Evolutionary conservation across 2,113 vertebrate genomes (phyloP).

Genomic region (Hydrochoerus hydrochaeris): DNA sequence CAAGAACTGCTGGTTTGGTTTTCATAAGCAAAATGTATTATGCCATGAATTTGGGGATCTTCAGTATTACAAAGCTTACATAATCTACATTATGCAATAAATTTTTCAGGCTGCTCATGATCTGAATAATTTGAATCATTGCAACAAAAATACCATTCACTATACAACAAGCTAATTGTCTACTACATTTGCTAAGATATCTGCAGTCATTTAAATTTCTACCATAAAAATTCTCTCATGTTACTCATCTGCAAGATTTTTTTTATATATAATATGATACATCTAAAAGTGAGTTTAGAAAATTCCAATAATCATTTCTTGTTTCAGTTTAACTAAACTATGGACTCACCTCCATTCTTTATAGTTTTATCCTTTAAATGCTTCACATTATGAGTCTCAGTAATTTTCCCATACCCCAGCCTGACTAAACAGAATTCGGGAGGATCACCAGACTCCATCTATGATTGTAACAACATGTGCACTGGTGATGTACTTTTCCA

Average conservation of each 20-base stretch:
- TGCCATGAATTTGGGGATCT: not conserved
- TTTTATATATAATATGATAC: not conserved
- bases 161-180: not conserved
- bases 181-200: not conserved
- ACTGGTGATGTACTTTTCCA: conserved; percentile 73
- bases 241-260: conserved; percentile 42
- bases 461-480: conserved; percentile 39
- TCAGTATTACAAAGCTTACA: not conserved
- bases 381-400: conserved; percentile 28
- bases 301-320: not conserved
- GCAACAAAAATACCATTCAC: not conserved
- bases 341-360: not conserved
- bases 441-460: not conserved
- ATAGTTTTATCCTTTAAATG: not conserved
- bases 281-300: not conserved
- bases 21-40: not conserved
- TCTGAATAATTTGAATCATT: conserved; percentile 12
- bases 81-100: not conserved
- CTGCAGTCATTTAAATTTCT: not conserved
- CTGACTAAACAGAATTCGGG: conserved; percentile 26
- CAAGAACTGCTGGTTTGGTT: not conserved
- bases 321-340: conserved; percentile 25
- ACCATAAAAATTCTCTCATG: not conserved
- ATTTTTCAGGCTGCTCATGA: not conserved
- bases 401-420: conserved; percentile 46